phyloP scores from a whole-genome alignment of 2,888 invertebrate species.

The Eudemis profundana region DNA sequence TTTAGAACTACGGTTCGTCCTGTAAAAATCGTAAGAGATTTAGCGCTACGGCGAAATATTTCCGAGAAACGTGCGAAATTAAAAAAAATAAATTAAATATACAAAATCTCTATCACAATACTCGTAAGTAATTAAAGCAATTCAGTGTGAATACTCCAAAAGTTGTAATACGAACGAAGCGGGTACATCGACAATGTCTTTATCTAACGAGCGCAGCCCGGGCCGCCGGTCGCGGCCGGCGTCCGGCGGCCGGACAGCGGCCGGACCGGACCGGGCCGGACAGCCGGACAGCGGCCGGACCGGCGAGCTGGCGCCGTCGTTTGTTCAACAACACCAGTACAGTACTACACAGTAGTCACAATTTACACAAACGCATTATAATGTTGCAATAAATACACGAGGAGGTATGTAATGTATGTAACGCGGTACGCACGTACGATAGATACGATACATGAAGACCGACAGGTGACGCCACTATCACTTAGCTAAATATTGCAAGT shows the following conservation, averaged over 20 bases:
- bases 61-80: slow-evolving; percentile 81
- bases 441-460: slow-evolving; percentile 62
- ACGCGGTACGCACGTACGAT: slow-evolving; percentile 57
- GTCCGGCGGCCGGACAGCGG: slow-evolving; percentile 22
- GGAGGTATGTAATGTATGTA: slow-evolving; percentile 42
- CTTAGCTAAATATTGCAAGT: slow-evolving; percentile 80
- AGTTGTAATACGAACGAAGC: slow-evolving; percentile 78
- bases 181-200: slow-evolving; percentile 61
- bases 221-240: slow-evolving; percentile 12
- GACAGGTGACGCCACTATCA: slow-evolving; percentile 70
- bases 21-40: slow-evolving; percentile 76
- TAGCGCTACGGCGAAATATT: slow-evolving; percentile 76
- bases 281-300: neutral
- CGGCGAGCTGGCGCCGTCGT: slow-evolving; percentile 34
- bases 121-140: slow-evolving; percentile 86
- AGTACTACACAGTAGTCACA: slow-evolving; percentile 74
- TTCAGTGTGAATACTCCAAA: slow-evolving; percentile 85
- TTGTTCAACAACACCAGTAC: slow-evolving; percentile 53
- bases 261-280: slow-evolving; percentile 34
- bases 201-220: slow-evolving; percentile 50
- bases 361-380: slow-evolving; percentile 58
- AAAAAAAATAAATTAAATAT: slow-evolving; percentile 85
- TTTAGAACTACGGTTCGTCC: slow-evolving; percentile 76
- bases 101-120: slow-evolving; percentile 86
- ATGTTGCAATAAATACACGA: slow-evolving; percentile 66